Evolutionary conservation across 1,140 invertebrate species (phyloP), one percentile per base, ranked within the genome.

Genomic region (Lanistes nyassanus): DNA sequence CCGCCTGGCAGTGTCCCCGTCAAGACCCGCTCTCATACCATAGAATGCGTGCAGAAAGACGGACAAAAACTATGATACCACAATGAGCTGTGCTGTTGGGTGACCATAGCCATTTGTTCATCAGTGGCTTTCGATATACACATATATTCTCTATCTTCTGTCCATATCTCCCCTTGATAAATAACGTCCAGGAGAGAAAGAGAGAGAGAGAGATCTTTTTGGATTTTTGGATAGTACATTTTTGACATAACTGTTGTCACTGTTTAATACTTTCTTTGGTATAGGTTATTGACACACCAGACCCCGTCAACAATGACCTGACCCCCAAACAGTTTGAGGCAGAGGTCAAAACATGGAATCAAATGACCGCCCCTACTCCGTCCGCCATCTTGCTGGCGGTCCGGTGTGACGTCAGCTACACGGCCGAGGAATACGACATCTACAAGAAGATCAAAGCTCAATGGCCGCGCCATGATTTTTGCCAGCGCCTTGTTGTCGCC

Each of bases 381-480:
- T 58, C 56, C 29, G 56, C 56, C 29, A 29, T 58, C 56, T 29
- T 58, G 29, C 56, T 58, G 5, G 29, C 56, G 5, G 56, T 58
- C 5, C 56, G 56, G 23, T n/a, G 56, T 58, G 56, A 58, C 56
- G 29, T 58, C 29, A 53, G 68, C 31, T 70, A 70, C 68, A 70
- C 68, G 31, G 47, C 68, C 13, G 68, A 70, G 26, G 68, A 70
- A 19, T 51, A 70, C 68, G 68, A 5, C 68, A 70, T 70, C 68
- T 70, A 70, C 68, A 26, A 31, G 51, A 47, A 70, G 29, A 55
- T 70, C n/a, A 42, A 70, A 53, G 23, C 31, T 21, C 47, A 23
- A 29, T 70, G 68, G 68, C 47, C 47, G 34, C 37, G 47, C 39
- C 53, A 56, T 26, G 16, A n/a, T 3, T 31, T 70, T 3, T 3